These are phyloP conservation scores for Triops cancriformis DNA, from an alignment of 1,140 invertebrate genomes.

Conservation along the genomic window DNA sequence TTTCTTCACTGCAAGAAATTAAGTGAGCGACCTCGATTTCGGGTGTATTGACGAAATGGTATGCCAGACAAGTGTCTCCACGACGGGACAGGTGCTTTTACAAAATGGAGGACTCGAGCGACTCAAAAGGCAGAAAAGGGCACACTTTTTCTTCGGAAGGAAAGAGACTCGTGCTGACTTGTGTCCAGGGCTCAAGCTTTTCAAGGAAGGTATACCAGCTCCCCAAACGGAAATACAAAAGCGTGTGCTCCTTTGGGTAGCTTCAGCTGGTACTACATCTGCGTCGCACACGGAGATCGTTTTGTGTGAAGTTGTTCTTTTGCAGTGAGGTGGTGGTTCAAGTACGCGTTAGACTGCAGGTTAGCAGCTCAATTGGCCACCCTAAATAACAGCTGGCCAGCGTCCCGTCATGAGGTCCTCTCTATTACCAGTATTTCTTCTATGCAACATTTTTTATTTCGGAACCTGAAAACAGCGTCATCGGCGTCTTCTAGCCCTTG, in stretches of 20 bases:
- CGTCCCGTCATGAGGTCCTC: background rate
- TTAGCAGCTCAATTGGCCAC: conserved; percentile 1
- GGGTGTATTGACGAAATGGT: background rate
- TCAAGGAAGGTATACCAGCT: background rate
- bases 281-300: background rate
- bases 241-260: background rate
- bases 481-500: background rate
- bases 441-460: background rate
- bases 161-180: background rate
- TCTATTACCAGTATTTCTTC: background rate
- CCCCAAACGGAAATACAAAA: conserved; percentile 6
- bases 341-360: background rate
- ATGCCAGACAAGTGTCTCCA: background rate
- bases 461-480: background rate
- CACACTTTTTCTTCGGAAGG: background rate
- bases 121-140: background rate
- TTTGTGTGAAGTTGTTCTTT: background rate
- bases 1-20: background rate
- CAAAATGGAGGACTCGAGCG: background rate
- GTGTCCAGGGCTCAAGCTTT: background rate
- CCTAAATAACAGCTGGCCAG: conserved; percentile 10
- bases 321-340: background rate
- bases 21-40: background rate
- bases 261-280: background rate
- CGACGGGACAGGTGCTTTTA: background rate